Evolutionary conservation across 1,140 invertebrate species (phyloP).

Genomic region (Drosophila setifemur): DNA sequence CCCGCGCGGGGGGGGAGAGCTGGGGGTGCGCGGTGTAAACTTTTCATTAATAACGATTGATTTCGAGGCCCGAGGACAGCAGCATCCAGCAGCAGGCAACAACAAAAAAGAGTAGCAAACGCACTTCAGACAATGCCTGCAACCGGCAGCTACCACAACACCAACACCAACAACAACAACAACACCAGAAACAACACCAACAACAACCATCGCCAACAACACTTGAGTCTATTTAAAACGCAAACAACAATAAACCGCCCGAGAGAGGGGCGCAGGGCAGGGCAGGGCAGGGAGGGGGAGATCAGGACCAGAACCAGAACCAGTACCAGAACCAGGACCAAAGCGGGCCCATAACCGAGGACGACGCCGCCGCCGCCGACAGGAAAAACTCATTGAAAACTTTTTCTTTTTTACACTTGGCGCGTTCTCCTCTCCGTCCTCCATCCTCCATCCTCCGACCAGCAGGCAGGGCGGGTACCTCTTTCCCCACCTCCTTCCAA

Average conservation of each 20-base stretch:
- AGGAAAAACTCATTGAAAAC: conserved; percentile 82
- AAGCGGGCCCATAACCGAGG: conserved; percentile 68
- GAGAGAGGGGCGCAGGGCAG: conserved; percentile 1
- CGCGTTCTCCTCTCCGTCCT: conserved; percentile 37
- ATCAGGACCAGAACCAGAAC: conserved; percentile 47
- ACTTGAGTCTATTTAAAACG: conserved; percentile 77
- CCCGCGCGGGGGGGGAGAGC: too few relatives aligned
- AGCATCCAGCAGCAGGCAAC: conserved; percentile 46
- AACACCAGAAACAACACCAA: conserved; percentile 19
- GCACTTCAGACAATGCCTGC: conserved; percentile 76
- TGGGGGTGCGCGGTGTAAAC: too few relatives aligned
- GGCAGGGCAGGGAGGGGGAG: conserved; percentile 3
- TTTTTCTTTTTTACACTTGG: conserved; percentile 79
- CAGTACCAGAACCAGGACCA: conserved; percentile 42
- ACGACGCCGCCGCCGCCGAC: conserved; percentile 47
- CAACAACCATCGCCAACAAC: conserved; percentile 49
- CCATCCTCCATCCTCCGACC: too few relatives aligned
- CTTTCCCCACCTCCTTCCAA: neutral
- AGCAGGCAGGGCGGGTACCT: neutral
- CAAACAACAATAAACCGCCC: conserved; percentile 75
- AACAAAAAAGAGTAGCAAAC: conserved; percentile 70
- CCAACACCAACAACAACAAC: conserved; percentile 29
- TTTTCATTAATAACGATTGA: conserved; percentile 83
- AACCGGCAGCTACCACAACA: conserved; percentile 53
- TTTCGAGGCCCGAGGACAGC: conserved; percentile 66